A percentile compares a stretch with the other conserved stretches of the same genome.
Evolutionary conservation across 2,888 invertebrate genomes (phyloP).

Genomic region (Himalopsyche japonica): DNA sequence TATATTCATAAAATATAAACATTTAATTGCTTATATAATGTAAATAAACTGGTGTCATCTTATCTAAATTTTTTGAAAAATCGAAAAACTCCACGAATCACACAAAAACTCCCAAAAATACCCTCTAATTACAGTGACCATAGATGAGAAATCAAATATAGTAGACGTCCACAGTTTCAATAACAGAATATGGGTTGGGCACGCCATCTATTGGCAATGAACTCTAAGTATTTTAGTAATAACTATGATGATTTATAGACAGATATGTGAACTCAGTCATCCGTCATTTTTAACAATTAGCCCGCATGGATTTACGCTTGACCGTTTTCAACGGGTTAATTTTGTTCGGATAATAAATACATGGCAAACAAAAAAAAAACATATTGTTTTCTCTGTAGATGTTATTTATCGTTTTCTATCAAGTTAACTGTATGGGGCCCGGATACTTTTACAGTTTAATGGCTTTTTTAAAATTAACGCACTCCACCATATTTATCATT

Average conservation of each 20-base stretch:
- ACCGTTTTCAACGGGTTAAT: neutral
- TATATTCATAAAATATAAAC: too few species aligned
- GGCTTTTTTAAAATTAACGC: neutral
- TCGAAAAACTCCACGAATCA: too few species aligned
- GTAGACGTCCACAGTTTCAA: neutral
- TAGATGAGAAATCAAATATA: too few species aligned
- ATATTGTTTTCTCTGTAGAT: neutral
- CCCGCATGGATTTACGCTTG: neutral
- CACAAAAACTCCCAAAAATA: too few species aligned
- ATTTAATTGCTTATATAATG: too few species aligned
- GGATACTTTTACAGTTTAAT: neutral
- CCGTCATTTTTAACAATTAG: neutral
- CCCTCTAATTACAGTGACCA: too few species aligned
- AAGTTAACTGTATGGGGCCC: neutral
- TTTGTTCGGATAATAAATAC: neutral
- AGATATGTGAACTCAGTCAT: neutral
- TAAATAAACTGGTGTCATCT: too few species aligned
- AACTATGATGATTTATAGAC: neutral
- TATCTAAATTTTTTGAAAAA: too few species aligned
- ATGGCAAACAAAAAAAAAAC: neutral
- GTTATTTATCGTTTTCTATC: neutral
- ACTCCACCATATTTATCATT: neutral
- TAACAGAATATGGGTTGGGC: neutral
- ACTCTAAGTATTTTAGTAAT: neutral
- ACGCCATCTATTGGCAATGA: neutral